Conservation (phyloP, 2,113 vertebrate species). For the Otus sunia region DNA sequence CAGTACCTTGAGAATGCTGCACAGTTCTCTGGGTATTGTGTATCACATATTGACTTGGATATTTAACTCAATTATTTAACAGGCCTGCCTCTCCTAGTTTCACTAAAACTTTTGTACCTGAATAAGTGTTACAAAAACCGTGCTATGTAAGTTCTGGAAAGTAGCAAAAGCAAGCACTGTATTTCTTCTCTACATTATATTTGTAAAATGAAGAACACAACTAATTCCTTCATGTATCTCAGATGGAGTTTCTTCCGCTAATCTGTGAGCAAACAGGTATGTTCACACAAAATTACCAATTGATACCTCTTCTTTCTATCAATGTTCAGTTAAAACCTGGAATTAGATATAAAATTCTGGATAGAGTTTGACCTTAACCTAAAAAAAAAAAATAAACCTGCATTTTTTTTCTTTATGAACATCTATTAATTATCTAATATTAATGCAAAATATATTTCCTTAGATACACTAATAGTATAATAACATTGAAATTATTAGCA, state of each 20-base stretch:
- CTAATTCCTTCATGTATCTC: background rate
- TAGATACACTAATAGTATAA: background rate
- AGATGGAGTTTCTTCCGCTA: background rate
- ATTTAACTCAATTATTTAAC: background rate
- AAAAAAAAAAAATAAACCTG: background rate
- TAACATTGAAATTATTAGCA: slow-evolving; percentile 25
- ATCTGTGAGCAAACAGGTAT: background rate
- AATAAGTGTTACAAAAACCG: background rate
- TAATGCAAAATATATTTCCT: background rate
- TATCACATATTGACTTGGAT: background rate
- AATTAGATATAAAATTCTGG: background rate
- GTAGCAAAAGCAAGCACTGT: background rate
- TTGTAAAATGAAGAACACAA: background rate
- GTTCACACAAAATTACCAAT: background rate
- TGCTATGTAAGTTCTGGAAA: background rate
- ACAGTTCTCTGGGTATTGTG: background rate
- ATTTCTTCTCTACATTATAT: background rate
- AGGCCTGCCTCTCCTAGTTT: background rate
- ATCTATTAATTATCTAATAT: background rate
- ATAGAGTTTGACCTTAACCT: background rate
- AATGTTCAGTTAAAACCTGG: background rate
- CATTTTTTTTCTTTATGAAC: background rate
- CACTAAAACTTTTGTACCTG: background rate
- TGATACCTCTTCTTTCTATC: background rate
- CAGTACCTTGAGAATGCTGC: background rate